These are phyloP conservation scores for Emydocephalus ijimae DNA, from an alignment of 2,113 vertebrate genomes.

Conservation along the genomic window DNA sequence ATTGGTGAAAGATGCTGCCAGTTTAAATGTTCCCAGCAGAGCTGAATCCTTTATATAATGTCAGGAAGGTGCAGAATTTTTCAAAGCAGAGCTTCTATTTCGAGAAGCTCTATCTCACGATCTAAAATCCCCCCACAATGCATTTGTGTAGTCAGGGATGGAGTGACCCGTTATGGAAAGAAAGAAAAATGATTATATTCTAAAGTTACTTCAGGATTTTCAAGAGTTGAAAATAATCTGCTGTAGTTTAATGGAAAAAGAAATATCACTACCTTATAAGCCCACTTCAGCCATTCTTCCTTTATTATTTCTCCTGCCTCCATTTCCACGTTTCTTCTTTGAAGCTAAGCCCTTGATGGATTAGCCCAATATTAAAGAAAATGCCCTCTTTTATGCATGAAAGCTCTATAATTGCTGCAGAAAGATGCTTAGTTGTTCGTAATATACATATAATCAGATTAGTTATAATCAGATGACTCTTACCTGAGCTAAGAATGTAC, in stretches of 20 bases:
- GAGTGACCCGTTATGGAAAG: slow-evolving; percentile 10
- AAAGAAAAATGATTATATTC: slow-evolving; percentile 55
- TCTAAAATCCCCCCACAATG: slow-evolving; percentile 27
- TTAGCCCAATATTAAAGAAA: slow-evolving; percentile 82
- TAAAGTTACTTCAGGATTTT: slow-evolving; percentile 38
- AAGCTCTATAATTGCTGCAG: slow-evolving; percentile 92
- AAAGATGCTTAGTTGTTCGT: slow-evolving; percentile 87
- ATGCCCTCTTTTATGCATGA: slow-evolving; percentile 80
- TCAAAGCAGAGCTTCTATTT: slow-evolving; percentile 8
- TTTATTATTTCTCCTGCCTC: not conserved
- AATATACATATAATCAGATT: slow-evolving; percentile 95
- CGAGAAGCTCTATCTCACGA: slow-evolving; percentile 1
- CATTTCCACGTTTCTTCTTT: slow-evolving; percentile 61
- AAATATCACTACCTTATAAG: slow-evolving; percentile 53
- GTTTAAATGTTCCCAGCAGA: slow-evolving; percentile 10
- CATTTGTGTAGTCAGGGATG: not conserved
- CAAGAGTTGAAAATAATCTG: slow-evolving; percentile 58
- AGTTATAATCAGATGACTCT: slow-evolving; percentile 70
- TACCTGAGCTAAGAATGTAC: slow-evolving; percentile 67
- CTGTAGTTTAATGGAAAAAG: slow-evolving; percentile 45
- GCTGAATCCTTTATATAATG: not conserved
- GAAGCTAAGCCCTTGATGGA: slow-evolving; percentile 87
- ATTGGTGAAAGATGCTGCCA: slow-evolving; percentile 13
- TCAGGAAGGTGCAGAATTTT: not conserved
- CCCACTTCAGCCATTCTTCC: slow-evolving; percentile 55